phyloP scores from a whole-genome alignment of 2,888 invertebrate species.

The Morinoia aosen region DNA sequence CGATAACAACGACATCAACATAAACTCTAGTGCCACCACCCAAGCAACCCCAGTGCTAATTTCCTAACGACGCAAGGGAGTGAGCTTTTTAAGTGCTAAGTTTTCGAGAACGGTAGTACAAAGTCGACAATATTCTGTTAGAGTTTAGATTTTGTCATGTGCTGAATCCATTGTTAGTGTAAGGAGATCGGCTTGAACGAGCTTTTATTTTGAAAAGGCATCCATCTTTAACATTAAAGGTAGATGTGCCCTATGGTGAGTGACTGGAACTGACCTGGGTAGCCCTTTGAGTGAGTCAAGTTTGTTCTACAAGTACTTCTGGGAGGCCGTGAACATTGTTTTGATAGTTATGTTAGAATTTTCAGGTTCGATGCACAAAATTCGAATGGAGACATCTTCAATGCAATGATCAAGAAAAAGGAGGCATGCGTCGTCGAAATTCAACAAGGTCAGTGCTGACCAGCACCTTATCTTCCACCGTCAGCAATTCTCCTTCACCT shows the following conservation, averaged over 20 bases:
- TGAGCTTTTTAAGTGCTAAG: constrained; percentile 49
- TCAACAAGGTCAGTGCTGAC: constrained; percentile 37
- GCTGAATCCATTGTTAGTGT: constrained; percentile 35
- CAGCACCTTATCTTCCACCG: background rate
- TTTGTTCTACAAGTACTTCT: background rate
- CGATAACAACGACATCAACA: constrained; percentile 53
- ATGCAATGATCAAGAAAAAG: constrained; percentile 36
- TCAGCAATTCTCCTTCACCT: background rate
- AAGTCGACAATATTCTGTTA: constrained; percentile 51
- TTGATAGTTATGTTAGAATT: background rate
- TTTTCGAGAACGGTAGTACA: constrained; percentile 43
- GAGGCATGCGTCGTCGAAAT: constrained; percentile 23
- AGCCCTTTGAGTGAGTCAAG: background rate
- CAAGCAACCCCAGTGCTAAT: background rate
- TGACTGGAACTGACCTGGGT: background rate
- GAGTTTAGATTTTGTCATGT: constrained; percentile 43
- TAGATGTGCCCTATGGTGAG: constrained; percentile 14
- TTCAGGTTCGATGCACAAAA: background rate
- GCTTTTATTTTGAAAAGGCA: constrained; percentile 16
- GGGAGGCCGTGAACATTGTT: background rate
- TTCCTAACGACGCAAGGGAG: background rate
- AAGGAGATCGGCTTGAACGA: constrained; percentile 47
- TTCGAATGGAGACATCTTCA: background rate
- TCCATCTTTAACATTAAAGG: constrained; percentile 38
- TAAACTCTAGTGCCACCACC: constrained; percentile 50